These are phyloP conservation scores for Drosophila algonquin DNA, from an alignment of 2,888 invertebrate genomes.

Conservation along the genomic window DNA sequence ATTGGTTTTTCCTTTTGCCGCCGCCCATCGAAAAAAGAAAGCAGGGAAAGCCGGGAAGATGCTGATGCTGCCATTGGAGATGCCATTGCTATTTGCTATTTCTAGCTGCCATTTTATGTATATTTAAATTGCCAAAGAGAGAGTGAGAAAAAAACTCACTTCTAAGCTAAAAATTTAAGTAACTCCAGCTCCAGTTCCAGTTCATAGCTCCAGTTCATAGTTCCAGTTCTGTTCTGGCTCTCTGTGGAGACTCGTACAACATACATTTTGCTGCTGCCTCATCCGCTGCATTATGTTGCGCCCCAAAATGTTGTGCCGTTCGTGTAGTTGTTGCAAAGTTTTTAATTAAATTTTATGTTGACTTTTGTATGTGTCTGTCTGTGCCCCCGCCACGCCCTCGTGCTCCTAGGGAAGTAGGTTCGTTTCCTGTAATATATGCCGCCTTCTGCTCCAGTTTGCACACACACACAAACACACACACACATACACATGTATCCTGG, in stretches of 20 bases:
- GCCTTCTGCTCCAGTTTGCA: slow-evolving; percentile 42
- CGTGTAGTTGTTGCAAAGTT: slow-evolving; percentile 73
- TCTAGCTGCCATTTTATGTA: slow-evolving; percentile 45
- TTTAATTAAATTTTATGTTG: slow-evolving; percentile 81
- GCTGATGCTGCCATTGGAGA: neutral
- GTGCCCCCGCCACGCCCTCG: slow-evolving; percentile 4
- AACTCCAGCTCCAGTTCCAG: slow-evolving; percentile 11
- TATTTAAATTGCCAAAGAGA: slow-evolving; percentile 50
- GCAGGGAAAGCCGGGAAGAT: slow-evolving; percentile 17
- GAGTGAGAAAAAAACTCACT: slow-evolving; percentile 9
- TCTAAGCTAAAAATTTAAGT: slow-evolving; percentile 39
- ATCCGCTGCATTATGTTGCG: slow-evolving; percentile 52
- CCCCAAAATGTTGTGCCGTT: slow-evolving; percentile 13
- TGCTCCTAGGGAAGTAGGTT: slow-evolving; percentile 15
- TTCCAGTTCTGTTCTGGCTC: too few species aligned
- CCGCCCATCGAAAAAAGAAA: slow-evolving; percentile 13
- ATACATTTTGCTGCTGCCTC: slow-evolving; percentile 8
- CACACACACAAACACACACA: slow-evolving; percentile 13
- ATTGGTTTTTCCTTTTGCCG: slow-evolving; percentile 54
- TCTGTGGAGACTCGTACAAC: neutral
- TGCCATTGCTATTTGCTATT: slow-evolving; percentile 31
- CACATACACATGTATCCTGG: neutral
- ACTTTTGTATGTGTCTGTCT: slow-evolving; percentile 57
- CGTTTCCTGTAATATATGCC: slow-evolving; percentile 50
- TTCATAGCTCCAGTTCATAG: too few species aligned